These are phyloP conservation scores for Cherax quadricarinatus DNA, from an alignment of 1,140 invertebrate species.

Conservation along the genomic window DNA sequence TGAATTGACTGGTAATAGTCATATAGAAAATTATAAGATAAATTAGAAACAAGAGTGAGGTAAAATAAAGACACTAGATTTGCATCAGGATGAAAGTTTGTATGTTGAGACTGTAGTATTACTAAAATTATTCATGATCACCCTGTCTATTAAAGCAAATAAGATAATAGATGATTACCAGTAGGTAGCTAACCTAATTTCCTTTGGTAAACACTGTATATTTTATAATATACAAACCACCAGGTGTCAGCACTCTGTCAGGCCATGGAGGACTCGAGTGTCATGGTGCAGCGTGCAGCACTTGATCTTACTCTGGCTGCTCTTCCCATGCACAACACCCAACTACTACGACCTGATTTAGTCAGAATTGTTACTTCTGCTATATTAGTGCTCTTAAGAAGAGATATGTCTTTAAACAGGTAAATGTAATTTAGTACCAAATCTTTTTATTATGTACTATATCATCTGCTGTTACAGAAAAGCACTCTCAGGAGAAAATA, in stretches of 20 bases:
- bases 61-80: too few species aligned
- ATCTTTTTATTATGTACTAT: neutral
- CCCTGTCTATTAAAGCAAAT: neutral
- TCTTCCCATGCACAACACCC: conserved; percentile 91
- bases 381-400: conserved; percentile 88
- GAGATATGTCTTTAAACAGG: conserved; percentile 95
- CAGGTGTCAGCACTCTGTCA: conserved; percentile 82
- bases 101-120: too few species aligned
- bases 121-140: too few species aligned
- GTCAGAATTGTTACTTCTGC: conserved; percentile 87
- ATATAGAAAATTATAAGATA: too few species aligned
- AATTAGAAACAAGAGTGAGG: too few species aligned
- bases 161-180: too few species aligned
- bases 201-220: neutral
- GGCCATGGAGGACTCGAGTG: conserved; percentile 87
- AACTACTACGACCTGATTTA: conserved; percentile 86
- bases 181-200: neutral
- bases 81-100: too few species aligned
- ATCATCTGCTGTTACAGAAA: neutral
- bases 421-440: conserved; percentile 73
- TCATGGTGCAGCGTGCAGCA: conserved; percentile 91
- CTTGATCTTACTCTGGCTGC: conserved; percentile 90
- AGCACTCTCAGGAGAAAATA: too few species aligned
- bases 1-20: too few species aligned
- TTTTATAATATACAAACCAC: neutral